Evolutionary conservation across 2,113 vertebrate genomes (phyloP), one percentile per base, ranked within the genome.

Genomic region (Ceratotherium simum): DNA sequence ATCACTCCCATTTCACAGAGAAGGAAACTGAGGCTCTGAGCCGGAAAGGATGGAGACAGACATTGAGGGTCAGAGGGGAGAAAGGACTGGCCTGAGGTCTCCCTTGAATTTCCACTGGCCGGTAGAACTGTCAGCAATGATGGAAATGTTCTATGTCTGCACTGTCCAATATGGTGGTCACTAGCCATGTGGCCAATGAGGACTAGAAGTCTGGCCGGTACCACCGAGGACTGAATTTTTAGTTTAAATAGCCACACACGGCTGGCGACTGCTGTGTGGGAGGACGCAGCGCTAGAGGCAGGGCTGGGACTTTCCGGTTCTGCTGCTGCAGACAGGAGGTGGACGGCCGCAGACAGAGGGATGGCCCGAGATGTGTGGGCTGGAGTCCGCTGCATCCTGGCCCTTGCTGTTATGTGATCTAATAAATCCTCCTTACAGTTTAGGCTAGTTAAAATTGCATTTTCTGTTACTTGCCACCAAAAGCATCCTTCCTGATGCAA

Each of bases 181-280:
- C 18, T 4, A 21, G 84, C 54, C 86, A 6, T 6, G 0, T 0
- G n/a, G 76, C n/a, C 54, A 9, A 31, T 21, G 27, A 70, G 29
- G 12, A 3, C 31, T 6, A 5, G 65, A 31, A 16, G 21, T 17
- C 4, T 56, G 42, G 7, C 80, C 14, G 4, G 17, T 46, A 48
- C 3, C 3, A 27, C 72, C 0, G 69, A 36, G 54, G 46, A 42
- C 21, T 3, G 90, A 10, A 8, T 10, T 31, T 78, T n/a, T 27
- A 0, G 18, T 29, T 76, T n/a, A 36, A 64, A 16, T 4, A 13
- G 29, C 85, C 46, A 75, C 51, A 0, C 1, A 33, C 29, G 29
- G 48, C 60, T 12, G 4, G 10, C 2, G 0, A 17, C 31, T 23
- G 27, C 23, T 39, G 6, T 3, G 1, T 0, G 16, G n/a, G 42